These are phyloP conservation scores for Hippasteria phrygiana DNA, from an alignment of 53 echinoderm and acorn worm genomes.

Conservation along the genomic window DNA sequence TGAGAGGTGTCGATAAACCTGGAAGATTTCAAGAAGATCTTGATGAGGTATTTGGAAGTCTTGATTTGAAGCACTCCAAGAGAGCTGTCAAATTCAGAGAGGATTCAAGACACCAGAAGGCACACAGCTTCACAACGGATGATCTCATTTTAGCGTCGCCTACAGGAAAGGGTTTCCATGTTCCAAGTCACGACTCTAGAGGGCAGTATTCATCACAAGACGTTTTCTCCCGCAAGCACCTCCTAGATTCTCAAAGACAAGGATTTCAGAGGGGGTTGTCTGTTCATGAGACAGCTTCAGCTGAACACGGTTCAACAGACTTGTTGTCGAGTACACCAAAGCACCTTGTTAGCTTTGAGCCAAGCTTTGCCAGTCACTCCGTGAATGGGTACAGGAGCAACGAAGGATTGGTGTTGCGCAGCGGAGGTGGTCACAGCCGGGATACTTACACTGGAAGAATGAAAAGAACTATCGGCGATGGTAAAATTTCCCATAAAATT, in stretches of 20 bases:
- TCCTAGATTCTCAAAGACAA: background rate
- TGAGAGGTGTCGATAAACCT: background rate
- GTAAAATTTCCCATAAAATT: background rate
- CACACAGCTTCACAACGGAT: conserved; percentile 85
- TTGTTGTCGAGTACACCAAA: conserved; percentile 37
- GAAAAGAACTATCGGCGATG: background rate
- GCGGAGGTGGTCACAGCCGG: background rate
- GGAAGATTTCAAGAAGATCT: background rate
- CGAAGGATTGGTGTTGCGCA: background rate
- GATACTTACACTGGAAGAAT: background rate
- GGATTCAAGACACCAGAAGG: conserved; percentile 36
- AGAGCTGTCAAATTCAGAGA: conserved; percentile 11
- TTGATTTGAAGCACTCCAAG: background rate
- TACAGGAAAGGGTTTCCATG: conserved; percentile 53
- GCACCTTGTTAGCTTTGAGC: background rate
- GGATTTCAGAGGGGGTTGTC: conserved; percentile 6
- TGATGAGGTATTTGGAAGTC: background rate
- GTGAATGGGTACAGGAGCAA: conserved; percentile 20
- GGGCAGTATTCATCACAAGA: conserved; percentile 9
- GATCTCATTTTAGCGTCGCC: conserved; percentile 89
- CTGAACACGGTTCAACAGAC: background rate
- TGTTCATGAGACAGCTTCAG: background rate
- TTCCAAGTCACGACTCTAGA: conserved; percentile 7
- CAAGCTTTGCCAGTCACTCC: background rate
- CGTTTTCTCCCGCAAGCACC: conserved; percentile 4